phyloP scores from a whole-genome alignment of 2,888 invertebrate species.

The Octonoba sinensis region DNA sequence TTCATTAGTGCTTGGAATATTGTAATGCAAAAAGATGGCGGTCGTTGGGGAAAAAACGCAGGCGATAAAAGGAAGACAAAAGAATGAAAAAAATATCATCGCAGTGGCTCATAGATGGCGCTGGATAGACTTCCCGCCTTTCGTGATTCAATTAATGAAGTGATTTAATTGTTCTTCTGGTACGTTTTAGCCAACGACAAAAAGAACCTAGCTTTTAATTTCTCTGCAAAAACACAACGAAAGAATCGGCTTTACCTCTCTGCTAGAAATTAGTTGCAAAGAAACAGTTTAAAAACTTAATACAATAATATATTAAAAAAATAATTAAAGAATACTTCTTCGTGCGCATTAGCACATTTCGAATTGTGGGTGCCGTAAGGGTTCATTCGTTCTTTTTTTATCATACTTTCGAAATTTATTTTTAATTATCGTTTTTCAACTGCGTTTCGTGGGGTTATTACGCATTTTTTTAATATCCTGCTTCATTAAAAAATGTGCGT shows the following conservation, averaged over 20 bases:
- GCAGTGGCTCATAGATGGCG: constrained; percentile 38
- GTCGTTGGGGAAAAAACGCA: constrained; percentile 11
- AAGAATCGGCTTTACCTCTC: not conserved
- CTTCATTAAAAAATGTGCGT: constrained; percentile 63
- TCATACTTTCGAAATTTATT: constrained; percentile 55
- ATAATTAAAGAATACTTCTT: constrained; percentile 56
- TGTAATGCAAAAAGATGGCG: constrained; percentile 56
- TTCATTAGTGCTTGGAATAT: constrained; percentile 59
- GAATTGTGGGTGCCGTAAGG: constrained; percentile 8
- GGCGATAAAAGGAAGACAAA: constrained; percentile 44
- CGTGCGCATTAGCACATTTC: constrained; percentile 36
- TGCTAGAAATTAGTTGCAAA: constrained; percentile 57
- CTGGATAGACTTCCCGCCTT: constrained; percentile 42
- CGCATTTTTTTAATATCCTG: constrained; percentile 34
- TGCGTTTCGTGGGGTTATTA: constrained; percentile 50
- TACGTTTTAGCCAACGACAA: constrained; percentile 44
- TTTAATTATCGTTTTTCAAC: constrained; percentile 63
- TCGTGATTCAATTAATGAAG: constrained; percentile 64
- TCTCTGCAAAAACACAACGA: constrained; percentile 46
- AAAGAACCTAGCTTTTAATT: constrained; percentile 52
- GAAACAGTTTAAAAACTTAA: constrained; percentile 65
- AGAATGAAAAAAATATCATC: constrained; percentile 28
- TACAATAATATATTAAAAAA: constrained; percentile 62
- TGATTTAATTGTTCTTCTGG: constrained; percentile 62
- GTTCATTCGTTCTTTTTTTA: constrained; percentile 22